Evolutionary conservation across 2,888 invertebrate genomes (phyloP).

Genomic region (Tryphoninae sp.): DNA sequence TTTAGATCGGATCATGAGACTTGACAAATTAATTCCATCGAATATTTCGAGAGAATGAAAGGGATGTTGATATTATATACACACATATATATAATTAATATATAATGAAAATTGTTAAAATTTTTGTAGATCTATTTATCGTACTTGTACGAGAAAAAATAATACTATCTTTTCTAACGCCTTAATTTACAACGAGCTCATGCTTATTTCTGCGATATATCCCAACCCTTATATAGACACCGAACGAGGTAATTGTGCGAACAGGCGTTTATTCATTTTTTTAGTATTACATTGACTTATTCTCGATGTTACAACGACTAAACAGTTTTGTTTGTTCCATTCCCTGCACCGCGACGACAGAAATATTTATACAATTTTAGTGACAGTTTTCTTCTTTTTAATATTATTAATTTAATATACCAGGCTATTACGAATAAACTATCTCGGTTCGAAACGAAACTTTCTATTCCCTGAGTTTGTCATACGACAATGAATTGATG

Average conservation of each 20-base stretch:
- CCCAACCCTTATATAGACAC: background rate
- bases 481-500: conserved; percentile 21
- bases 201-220: background rate
- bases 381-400: background rate
- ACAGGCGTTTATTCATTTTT: conserved; percentile 43
- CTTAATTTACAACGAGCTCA: background rate
- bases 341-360: background rate
- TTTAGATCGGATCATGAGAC: too few species aligned
- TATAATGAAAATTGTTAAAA: conserved; percentile 36
- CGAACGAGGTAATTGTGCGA: conserved; percentile 15
- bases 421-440: background rate
- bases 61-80: conserved; percentile 19
- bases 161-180: conserved; percentile 52
- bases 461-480: conserved; percentile 35
- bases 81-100: conserved; percentile 28
- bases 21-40: background rate
- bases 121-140: conserved; percentile 49
- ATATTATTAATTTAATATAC: background rate
- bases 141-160: conserved; percentile 32
- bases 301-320: conserved; percentile 51
- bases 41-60: conserved; percentile 16
- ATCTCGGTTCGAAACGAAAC: conserved; percentile 26
- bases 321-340: conserved; percentile 32
- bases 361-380: conserved; percentile 14
- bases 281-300: conserved; percentile 49